Percentiles rank a stretch among this genome's conserved stretches.
These are phyloP conservation scores for Coluber constrictor DNA, from an alignment of 2,797 vertebrate species.

Conservation along the genomic window DNA sequence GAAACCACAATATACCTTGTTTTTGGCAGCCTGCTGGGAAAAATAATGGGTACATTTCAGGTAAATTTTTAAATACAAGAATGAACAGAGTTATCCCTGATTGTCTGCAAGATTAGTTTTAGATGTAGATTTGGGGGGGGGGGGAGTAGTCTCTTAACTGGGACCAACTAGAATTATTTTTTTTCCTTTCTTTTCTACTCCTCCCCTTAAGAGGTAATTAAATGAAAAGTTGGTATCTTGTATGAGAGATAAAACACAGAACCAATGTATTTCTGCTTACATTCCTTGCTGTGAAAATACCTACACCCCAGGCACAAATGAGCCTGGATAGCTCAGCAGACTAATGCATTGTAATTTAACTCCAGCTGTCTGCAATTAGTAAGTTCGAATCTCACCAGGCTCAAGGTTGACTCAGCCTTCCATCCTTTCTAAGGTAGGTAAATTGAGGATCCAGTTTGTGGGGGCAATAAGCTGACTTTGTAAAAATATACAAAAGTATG, in stretches of 20 bases:
- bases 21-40: background rate
- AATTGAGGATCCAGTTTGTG: no score
- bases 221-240: background rate
- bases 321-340: no score
- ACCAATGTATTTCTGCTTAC: background rate
- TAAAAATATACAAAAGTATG: no score
- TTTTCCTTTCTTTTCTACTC: background rate
- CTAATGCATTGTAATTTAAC: no score
- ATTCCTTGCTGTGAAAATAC: background rate
- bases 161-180: background rate
- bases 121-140: background rate
- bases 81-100: background rate
- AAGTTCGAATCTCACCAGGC: no score
- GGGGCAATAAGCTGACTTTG: no score
- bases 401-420: no score
- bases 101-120: background rate
- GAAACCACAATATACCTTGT: background rate
- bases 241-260: background rate
- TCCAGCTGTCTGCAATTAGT: no score
- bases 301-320: background rate
- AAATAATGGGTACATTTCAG: background rate
- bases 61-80: background rate
- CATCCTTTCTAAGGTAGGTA: no score
- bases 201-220: background rate
- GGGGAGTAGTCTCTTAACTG: background rate